Evolutionary conservation across 2,888 invertebrate genomes (phyloP).

Genomic region (Lepidocyrtinus sp.): DNA sequence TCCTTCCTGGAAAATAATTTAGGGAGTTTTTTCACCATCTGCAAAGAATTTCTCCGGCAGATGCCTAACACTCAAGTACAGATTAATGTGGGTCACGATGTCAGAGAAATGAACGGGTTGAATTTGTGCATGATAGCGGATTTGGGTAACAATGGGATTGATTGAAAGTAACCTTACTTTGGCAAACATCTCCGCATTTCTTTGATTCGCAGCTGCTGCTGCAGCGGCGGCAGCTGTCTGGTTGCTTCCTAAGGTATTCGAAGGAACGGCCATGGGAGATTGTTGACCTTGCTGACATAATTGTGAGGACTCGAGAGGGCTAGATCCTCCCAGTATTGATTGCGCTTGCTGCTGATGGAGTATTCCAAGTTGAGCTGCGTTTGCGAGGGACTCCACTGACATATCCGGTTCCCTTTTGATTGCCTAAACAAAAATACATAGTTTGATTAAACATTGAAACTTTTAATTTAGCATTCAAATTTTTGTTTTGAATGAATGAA

Average conservation of each 20-base stretch:
- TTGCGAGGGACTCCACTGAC: conserved; percentile 30
- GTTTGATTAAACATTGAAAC: too few species aligned
- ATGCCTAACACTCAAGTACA: neutral
- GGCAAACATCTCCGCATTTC: conserved; percentile 47
- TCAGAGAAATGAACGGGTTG: neutral
- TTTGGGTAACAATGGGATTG: too few species aligned
- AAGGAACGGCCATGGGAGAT: conserved; percentile 31
- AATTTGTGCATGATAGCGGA: too few species aligned
- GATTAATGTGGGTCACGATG: conserved; percentile 24
- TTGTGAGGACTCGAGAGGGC: conserved; percentile 35
- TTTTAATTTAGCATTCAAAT: too few species aligned
- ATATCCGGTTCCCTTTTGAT: conserved; percentile 19
- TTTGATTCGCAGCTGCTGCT: conserved; percentile 45
- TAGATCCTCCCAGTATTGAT: conserved; percentile 42
- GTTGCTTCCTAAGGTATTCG: conserved; percentile 21
- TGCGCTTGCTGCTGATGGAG: conserved; percentile 37
- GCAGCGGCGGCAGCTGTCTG: conserved; percentile 37
- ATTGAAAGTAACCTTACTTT: too few species aligned
- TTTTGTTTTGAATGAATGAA: too few species aligned
- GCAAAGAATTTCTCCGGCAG: neutral
- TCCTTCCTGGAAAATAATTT: conserved; percentile 16
- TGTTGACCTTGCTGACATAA: conserved; percentile 44
- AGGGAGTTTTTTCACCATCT: conserved; percentile 28
- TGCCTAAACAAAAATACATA: neutral
- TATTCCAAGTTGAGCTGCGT: conserved; percentile 26